Conservation (phyloP, 2,113 vertebrate species). For the Mirza zaza region DNA sequence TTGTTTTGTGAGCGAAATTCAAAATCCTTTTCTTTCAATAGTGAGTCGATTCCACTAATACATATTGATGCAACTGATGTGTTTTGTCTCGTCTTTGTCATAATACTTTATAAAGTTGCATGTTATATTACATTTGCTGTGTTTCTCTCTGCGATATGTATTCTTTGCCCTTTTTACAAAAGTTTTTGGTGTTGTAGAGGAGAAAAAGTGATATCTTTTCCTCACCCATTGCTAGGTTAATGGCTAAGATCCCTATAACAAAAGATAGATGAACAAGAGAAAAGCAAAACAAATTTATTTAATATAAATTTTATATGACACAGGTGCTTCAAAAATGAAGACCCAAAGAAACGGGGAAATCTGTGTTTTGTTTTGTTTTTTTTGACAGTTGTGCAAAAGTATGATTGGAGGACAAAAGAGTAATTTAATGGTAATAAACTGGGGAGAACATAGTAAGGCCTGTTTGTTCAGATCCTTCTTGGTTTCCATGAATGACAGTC, state of each 20-base stretch:
- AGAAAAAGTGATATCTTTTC: background rate
- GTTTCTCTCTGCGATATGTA: background rate
- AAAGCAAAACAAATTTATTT: background rate
- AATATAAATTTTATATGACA: background rate
- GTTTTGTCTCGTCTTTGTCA: background rate
- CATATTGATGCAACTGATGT: background rate
- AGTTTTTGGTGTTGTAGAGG: background rate
- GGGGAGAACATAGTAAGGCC: background rate
- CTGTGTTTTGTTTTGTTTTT: background rate
- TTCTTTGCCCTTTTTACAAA: background rate
- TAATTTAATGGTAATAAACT: background rate
- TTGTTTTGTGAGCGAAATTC: slow-evolving; percentile 5
- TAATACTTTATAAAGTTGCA: background rate
- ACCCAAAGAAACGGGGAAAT: background rate
- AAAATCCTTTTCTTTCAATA: background rate
- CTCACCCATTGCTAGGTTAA: background rate
- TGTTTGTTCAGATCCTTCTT: background rate
- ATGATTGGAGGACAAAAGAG: background rate
- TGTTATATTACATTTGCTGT: background rate
- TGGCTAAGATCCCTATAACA: background rate
- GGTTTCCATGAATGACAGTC: background rate
- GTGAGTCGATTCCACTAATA: background rate
- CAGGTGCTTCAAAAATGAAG: background rate
- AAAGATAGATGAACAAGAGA: background rate
- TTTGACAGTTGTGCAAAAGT: background rate